Conservation (phyloP, 2,113 vertebrate species). For the Silurus asotus region DNA sequence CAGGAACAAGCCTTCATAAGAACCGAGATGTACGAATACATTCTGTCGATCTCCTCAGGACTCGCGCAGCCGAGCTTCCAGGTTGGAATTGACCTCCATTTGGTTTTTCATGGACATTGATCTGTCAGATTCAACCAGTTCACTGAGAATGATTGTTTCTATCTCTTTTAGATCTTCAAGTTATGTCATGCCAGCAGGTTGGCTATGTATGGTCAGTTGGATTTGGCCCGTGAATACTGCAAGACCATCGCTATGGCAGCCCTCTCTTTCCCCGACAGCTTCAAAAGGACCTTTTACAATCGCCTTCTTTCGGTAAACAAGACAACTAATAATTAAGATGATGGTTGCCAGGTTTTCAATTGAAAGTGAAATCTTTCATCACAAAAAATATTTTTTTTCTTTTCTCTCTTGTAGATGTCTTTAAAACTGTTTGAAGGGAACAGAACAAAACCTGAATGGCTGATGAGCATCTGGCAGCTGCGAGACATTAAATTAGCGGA, state of each 20-base stretch:
- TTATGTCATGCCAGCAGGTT: background rate
- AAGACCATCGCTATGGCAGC: background rate
- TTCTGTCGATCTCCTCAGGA: background rate
- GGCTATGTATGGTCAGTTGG: too few relatives aligned
- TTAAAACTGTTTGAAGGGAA: background rate
- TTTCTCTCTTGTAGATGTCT: background rate
- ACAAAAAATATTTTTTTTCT: background rate
- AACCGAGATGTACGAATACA: slow-evolving; percentile 2
- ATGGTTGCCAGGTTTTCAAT: background rate
- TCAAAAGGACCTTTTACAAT: background rate
- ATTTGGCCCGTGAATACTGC: background rate
- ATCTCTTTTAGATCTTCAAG: slow-evolving; percentile 8
- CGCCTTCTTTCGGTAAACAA: background rate
- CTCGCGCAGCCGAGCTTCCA: background rate
- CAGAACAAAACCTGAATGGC: background rate
- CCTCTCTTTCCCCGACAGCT: background rate
- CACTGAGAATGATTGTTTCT: background rate
- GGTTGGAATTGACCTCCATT: background rate
- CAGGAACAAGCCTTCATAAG: background rate
- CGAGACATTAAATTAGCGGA: background rate
- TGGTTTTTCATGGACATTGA: background rate
- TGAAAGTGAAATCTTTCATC: background rate
- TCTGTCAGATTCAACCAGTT: background rate
- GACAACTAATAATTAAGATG: background rate
- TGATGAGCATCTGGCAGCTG: background rate